A percentile compares a stretch with the other conserved stretches of the same genome.
phyloP scores from a whole-genome alignment of 2,797 vertebrate species.

The Bufotes viridis region DNA sequence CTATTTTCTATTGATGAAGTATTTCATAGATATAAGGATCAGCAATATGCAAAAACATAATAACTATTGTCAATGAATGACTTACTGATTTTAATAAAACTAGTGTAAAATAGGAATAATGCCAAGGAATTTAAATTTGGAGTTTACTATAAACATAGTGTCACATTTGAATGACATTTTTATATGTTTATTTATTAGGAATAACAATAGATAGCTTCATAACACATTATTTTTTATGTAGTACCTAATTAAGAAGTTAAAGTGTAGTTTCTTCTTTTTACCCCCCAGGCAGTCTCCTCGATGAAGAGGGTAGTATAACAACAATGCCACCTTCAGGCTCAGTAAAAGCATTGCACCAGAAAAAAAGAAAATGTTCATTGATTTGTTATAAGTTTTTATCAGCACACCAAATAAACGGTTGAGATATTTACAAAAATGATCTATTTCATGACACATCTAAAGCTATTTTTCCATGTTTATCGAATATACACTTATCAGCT shows the following conservation, averaged over 20 bases:
- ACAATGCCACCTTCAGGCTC: slow-evolving; percentile 1
- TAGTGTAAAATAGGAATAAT: background rate
- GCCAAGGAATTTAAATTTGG: background rate
- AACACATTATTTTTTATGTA: background rate
- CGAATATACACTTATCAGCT: too few relatives aligned
- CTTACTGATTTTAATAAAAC: background rate
- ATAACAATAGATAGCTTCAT: background rate
- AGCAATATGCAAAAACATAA: background rate
- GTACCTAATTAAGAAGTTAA: background rate
- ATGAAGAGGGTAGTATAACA: background rate
- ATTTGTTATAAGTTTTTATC: background rate
- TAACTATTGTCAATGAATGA: background rate
- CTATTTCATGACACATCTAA: too few relatives aligned
- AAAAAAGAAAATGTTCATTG: background rate
- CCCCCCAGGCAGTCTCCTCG: background rate
- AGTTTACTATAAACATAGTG: background rate
- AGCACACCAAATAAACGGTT: too few relatives aligned
- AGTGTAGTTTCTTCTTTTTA: background rate
- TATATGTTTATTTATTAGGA: slow-evolving; percentile 5
- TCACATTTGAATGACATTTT: background rate
- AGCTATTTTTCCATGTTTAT: too few relatives aligned
- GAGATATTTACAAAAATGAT: background rate
- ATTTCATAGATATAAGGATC: background rate
- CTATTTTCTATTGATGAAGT: too few relatives aligned
- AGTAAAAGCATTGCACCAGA: background rate